Conservation (phyloP, 2,888 invertebrate genomes). For the Melieria omissa region DNA sequence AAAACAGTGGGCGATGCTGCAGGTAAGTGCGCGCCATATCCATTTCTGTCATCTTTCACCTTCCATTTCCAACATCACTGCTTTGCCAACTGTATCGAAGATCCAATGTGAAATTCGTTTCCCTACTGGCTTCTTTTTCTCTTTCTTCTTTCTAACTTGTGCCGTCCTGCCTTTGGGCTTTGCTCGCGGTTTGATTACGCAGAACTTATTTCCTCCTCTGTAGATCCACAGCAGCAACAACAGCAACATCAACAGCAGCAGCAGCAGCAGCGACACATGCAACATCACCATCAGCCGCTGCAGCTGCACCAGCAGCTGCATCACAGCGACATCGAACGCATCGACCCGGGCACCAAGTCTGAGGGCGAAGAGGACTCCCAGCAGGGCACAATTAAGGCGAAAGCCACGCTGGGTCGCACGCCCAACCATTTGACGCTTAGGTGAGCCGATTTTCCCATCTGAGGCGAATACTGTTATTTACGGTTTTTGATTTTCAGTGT, state of each 20-base stretch:
- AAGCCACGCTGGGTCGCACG: conserved; percentile 82
- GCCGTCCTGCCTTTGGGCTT: conserved; percentile 29
- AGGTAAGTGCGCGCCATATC: conserved; percentile 67
- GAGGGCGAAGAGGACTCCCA: conserved; percentile 86
- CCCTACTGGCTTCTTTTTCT: conserved; percentile 23
- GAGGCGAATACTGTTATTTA: background rate
- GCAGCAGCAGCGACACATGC: conserved; percentile 36
- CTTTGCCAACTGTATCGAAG: background rate
- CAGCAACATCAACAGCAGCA: conserved; percentile 56
- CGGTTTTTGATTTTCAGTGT: background rate
- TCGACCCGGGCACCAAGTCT: conserved; percentile 83
- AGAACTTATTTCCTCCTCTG: conserved; percentile 58
- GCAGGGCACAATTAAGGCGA: conserved; percentile 74
- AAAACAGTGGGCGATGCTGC: conserved; percentile 90
- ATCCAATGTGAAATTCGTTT: background rate
- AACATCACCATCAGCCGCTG: conserved; percentile 57
- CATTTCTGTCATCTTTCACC: too few species aligned
- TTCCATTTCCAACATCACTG: conserved; percentile 1
- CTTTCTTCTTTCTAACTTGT: background rate
- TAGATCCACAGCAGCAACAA: conserved; percentile 56
- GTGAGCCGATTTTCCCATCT: conserved; percentile 62
- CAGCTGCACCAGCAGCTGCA: conserved; percentile 67
- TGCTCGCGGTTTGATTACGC: conserved; percentile 43
- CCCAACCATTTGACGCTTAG: conserved; percentile 92
- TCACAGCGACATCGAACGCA: conserved; percentile 69